Percentiles rank a stretch among this genome's conserved stretches.
Conservation (phyloP, 2,113 vertebrate species). For the Laterallus jamaicensis region DNA sequence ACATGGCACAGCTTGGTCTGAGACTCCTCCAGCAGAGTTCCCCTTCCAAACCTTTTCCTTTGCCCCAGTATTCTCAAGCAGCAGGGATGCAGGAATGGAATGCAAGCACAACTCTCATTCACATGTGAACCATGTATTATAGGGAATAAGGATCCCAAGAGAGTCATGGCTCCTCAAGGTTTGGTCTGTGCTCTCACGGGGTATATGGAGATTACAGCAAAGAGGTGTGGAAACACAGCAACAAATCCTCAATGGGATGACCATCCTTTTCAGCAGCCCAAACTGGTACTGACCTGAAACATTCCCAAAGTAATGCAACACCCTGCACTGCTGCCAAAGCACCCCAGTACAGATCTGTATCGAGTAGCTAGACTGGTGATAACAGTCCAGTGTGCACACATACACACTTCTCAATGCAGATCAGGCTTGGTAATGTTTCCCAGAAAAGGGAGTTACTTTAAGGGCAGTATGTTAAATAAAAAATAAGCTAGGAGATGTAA, state of each 20-base stretch:
- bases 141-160: background rate
- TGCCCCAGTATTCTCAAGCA: background rate
- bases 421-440: background rate
- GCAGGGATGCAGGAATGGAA: background rate
- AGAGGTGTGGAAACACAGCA: background rate
- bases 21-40: background rate
- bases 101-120: background rate
- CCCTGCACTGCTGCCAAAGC: background rate
- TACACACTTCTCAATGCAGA: accelerated
- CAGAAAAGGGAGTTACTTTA: background rate
- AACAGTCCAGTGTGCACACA: accelerated
- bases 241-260: background rate
- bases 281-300: background rate
- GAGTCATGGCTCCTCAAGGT: background rate
- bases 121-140: background rate
- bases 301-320: background rate
- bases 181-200: background rate
- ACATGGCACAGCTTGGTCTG: background rate
- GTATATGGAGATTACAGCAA: background rate
- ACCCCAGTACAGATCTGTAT: background rate
- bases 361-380: background rate
- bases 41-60: background rate
- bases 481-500: background rate
- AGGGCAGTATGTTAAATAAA: background rate
- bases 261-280: background rate